Evolutionary conservation across 2,888 invertebrate species (phyloP), one percentile per base, ranked within the genome.

Genomic region (Diachrysia chrysitis): DNA sequence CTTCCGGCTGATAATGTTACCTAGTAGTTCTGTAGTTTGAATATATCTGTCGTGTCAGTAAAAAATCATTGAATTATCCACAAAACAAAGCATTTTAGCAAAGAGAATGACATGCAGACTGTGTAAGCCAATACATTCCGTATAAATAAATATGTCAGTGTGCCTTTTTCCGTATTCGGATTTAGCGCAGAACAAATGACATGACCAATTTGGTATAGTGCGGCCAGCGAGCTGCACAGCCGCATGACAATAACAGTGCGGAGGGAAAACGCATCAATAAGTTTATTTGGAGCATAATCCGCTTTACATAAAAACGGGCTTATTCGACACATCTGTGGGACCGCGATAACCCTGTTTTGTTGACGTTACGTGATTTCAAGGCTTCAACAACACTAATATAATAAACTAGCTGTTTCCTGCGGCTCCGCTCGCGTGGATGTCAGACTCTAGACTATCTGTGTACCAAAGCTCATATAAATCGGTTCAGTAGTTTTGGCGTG

Each of bases 141-240:
- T 17, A 51, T 0, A 21, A 51, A 51, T 21, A 21, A 21, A 51
- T 51, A 51, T 51, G 19, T 51, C 21, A 51, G 12, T 51, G 21
- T 21, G 48, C 48, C 48, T 51, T 51, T 51, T 51, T 21, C 48
- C 48, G 12, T 21, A 19, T 21, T 51, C 48, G 12, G 48, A 51
- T 51, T 19, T 51, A 19, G 48, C 48, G 48, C 48, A 21, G 3
- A 51, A 21, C 48, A 66, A 37, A 60, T 53, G 76, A 55, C 57
- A 58, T 63, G 48, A 54, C 56, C 64, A 63, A 68, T 79, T 80
- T 78, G 67, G 48, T 51, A 51, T 51, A 51, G 48, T 51, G 48
- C 35, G 35, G 29, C 19, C 16, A 21, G 3, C 48, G 48, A 48
- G 19, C 17, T 51, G 48, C 48, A 51, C 25, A 10, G 48, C 48